phyloP scores from a whole-genome alignment of 2,888 invertebrate species.

The Chamaedrilus cognettii region DNA sequence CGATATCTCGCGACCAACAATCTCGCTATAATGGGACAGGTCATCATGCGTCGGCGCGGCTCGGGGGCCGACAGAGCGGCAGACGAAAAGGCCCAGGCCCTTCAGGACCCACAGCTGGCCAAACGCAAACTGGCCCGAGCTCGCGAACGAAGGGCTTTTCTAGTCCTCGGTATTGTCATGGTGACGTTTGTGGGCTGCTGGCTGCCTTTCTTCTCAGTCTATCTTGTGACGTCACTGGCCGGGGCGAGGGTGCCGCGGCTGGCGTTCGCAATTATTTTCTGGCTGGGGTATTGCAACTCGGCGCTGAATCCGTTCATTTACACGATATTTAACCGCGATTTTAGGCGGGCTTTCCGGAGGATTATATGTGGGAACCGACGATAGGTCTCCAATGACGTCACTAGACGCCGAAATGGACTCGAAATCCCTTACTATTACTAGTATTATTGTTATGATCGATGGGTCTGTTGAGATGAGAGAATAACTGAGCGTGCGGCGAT shows the following conservation, averaged over 20 bases:
- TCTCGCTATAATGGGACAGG: constrained; percentile 6
- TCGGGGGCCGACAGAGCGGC: neutral
- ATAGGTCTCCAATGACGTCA: too few species aligned
- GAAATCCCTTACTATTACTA: too few species aligned
- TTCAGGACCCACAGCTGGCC: constrained; percentile 82
- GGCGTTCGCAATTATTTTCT: constrained; percentile 70
- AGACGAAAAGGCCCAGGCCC: constrained; percentile 2
- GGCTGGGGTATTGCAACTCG: constrained; percentile 71
- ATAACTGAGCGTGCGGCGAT: too few species aligned
- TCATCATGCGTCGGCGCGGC: neutral
- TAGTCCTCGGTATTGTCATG: constrained; percentile 97
- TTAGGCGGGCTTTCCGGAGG: constrained; percentile 74
- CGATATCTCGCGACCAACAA: neutral
- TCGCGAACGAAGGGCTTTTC: constrained; percentile 93
- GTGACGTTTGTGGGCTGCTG: constrained; percentile 98
- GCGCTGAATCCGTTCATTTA: constrained; percentile 92
- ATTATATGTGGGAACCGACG: constrained; percentile 16
- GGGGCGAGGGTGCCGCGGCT: constrained; percentile 75
- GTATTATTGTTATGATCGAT: too few species aligned
- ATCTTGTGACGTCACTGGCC: constrained; percentile 60
- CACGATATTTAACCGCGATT: constrained; percentile 92
- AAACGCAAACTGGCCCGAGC: constrained; percentile 91
- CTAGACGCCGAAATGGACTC: too few species aligned
- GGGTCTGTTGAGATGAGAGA: too few species aligned
- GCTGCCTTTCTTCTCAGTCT: constrained; percentile 89